Conservation (phyloP, 2,113 vertebrate species). For the Lepisosteus osseus region DNA sequence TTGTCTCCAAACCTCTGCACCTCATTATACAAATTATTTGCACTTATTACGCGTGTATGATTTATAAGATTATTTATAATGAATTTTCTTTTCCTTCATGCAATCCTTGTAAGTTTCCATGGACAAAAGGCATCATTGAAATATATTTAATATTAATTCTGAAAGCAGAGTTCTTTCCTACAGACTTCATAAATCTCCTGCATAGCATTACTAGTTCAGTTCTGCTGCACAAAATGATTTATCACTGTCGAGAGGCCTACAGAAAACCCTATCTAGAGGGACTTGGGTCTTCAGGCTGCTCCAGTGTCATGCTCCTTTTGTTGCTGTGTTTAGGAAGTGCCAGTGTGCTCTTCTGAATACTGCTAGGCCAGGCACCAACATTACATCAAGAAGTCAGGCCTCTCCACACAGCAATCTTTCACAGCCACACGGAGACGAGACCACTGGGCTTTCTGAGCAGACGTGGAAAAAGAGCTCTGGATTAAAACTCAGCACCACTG, state of each 20-base stretch:
- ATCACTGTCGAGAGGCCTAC: conserved; percentile 14
- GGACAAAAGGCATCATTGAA: no score
- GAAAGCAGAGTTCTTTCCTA: no score
- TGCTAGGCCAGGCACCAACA: conserved; percentile 3
- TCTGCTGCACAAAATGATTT: conserved; percentile 20
- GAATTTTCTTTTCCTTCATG: no score
- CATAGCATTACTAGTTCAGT: no score
- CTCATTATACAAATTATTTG: no score
- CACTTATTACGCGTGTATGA: no score
- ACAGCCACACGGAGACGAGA: conserved; percentile 21
- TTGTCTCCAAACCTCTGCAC: no score
- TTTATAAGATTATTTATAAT: no score
- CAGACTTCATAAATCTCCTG: no score
- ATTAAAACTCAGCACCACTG: conserved; percentile 15
- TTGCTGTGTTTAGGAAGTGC: background rate
- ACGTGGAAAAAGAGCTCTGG: conserved; percentile 18
- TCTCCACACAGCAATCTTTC: background rate
- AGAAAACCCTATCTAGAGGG: conserved; percentile 19
- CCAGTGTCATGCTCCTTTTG: conserved; percentile 22
- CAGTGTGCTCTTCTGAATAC: background rate
- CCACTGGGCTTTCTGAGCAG: conserved; percentile 1
- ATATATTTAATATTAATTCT: no score
- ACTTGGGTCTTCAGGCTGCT: conserved; percentile 12
- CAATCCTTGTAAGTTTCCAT: no score
- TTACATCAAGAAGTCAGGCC: background rate